These are phyloP conservation scores for Buceros bicornis DNA, from an alignment of 2,797 vertebrate genomes.

Conservation along the genomic window DNA sequence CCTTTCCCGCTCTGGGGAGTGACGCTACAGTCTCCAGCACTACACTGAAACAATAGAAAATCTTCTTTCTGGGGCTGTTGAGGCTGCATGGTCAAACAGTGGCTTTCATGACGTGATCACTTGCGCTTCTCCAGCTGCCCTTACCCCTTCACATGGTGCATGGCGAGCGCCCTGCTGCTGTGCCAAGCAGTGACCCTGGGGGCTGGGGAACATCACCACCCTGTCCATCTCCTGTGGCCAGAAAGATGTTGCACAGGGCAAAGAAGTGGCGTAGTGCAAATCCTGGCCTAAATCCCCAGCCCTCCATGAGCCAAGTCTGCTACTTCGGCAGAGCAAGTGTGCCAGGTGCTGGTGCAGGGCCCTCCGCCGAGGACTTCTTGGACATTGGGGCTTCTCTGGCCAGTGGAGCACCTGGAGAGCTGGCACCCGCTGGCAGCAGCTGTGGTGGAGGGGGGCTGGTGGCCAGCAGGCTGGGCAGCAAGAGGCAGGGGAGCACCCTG, in stretches of 20 bases:
- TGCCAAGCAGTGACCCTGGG: too few species aligned
- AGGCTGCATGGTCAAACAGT: background rate
- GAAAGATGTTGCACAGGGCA: too few species aligned
- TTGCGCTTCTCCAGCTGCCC: background rate
- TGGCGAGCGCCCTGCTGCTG: rapidly evolving
- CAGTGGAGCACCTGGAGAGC: background rate
- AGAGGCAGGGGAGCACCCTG: background rate
- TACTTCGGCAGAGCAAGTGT: background rate
- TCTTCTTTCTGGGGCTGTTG: background rate
- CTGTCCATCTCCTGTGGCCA: rapidly evolving
- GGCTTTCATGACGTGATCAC: rapidly evolving
- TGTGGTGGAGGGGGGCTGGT: background rate
- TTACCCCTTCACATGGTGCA: rapidly evolving
- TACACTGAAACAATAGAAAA: rapidly evolving
- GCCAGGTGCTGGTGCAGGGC: background rate
- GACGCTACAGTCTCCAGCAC: background rate
- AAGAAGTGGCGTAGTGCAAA: too few species aligned
- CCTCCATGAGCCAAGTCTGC: rapidly evolving
- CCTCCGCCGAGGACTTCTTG: background rate
- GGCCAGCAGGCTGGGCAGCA: background rate
- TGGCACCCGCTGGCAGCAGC: constrained; percentile 9
- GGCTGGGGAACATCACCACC: too few species aligned
- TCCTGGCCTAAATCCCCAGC: background rate
- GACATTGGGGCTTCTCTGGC: background rate
- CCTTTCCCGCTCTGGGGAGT: rapidly evolving